phyloP scores from a whole-genome alignment of 2,888 invertebrate genomes.

The Euzophera pinguis region DNA sequence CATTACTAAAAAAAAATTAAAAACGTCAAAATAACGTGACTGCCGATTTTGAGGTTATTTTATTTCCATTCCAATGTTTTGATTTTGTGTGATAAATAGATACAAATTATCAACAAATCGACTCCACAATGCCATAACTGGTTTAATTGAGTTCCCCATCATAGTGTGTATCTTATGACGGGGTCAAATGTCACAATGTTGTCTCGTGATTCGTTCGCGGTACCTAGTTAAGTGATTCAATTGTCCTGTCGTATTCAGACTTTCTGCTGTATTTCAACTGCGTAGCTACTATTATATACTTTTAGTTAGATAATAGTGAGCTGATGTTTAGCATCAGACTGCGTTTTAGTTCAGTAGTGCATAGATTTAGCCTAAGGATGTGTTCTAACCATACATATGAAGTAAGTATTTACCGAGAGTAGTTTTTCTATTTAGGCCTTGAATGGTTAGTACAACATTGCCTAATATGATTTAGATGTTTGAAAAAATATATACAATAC shows the following conservation, averaged over 20 bases:
- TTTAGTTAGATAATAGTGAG: constrained; percentile 28
- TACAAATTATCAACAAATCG: constrained; percentile 13
- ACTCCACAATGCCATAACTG: constrained; percentile 27
- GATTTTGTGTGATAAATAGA: constrained; percentile 4
- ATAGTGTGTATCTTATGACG: constrained; percentile 35
- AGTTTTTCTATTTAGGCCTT: too few relatives aligned
- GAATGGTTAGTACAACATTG: too few relatives aligned
- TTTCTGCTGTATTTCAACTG: constrained; percentile 32
- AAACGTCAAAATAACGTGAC: constrained; percentile 27
- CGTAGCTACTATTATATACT: constrained; percentile 26
- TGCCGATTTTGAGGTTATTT: constrained; percentile 38
- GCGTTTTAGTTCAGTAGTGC: constrained; percentile 42
- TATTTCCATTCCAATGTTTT: constrained; percentile 20
- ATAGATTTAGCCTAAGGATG: constrained; percentile 50
- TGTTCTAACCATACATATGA: constrained; percentile 54
- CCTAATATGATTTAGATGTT: too few relatives aligned
- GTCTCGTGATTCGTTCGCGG: constrained; percentile 37
- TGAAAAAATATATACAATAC: too few relatives aligned
- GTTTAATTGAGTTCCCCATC: constrained; percentile 26
- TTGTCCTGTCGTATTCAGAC: constrained; percentile 13
- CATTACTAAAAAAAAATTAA: too few relatives aligned
- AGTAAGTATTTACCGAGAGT: too few relatives aligned
- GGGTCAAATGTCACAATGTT: constrained; percentile 58
- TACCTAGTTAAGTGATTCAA: constrained; percentile 9
- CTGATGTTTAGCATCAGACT: constrained; percentile 47